Base-by-base conservation (phyloP, 1,140 invertebrate genomes). In the Leptoteleia sp. region DNA sequence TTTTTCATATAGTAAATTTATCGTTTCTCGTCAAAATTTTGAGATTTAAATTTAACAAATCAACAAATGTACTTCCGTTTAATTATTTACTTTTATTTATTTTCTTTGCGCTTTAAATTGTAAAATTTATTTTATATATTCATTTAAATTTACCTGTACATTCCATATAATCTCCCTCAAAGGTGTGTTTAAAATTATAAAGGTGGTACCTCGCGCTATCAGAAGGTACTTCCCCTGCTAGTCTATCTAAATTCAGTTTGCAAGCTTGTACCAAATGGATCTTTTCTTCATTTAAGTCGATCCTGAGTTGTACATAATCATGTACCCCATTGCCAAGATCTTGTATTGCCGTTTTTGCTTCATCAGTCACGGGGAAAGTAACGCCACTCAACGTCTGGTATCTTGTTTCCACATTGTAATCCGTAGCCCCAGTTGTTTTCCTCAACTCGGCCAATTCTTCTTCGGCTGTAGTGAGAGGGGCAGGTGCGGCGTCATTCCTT, bases 381-480 rank as follows among this genome's bases (percentile, higher is more conserved):
- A 99, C 93, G 12, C 97, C 97, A 70, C 95, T 93, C 57, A 99
- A 90, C 4, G 97, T 98, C 83, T 98, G 96, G 81, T 97, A 95
- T 84, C 96, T 92, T 0, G 95, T 94, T 84, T 97, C 95, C 9
- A 97, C 92, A 61, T 93, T 92, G 61, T 96, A 94, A 67, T 96
- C 93, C 0, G 94, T 93, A 81, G 93, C 91, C 6, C 94, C 91
- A 84, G 96, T 95, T 55, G 90, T 93, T 83, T 93, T 93, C 48
- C 93, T 94, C 0, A 98, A 89, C 86, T 95, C 93, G 37, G 95
- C 92, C 4, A 97, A 88, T 84, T 98, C 96, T 85, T 97, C 96
- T 88, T 99, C 97, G 4, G 95, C 93, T 31, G 91, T 92, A 4
- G 97, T 98, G 8, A 99, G 90, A 0, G 97, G 97, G 3, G 95